Evolutionary conservation across 2,797 vertebrate genomes (phyloP), one percentile per base, ranked within the genome.

Genomic region (Gymnothorax javanicus): DNA sequence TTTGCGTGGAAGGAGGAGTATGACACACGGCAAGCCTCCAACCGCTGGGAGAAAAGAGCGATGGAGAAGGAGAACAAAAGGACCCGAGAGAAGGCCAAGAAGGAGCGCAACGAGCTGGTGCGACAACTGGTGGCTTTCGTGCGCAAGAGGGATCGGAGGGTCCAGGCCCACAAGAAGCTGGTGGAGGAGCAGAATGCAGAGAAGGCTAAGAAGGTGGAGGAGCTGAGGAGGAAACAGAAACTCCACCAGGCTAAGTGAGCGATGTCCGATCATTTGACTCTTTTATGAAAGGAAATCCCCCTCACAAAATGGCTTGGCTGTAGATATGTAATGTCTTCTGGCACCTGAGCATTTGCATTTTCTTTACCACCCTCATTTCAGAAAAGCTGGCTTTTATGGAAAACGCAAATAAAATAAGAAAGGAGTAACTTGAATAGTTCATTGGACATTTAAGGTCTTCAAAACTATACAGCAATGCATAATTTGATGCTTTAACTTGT

Each of bases 11-110:
- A 97, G 88, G 99, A 99, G 91, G 97, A 98, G 43, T 99, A 98
- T 0, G 99, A 99, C 86, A 99, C 97, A 0, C 95, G 98, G 27
- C 98, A 99, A 84, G 98, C 97, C 2, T 97, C 97, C 85, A 99
- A 99, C 94, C 98, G 97, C 91, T 99, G 98, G 98, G 98, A 98
- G 93, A 99, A 99, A 85, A 94, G 98, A 27, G 98, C 98, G 71
- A 99, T 99, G 98, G 98, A 99, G 91, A 99, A 99, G 91, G 99
- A 99, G 87, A 99, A 99, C 95, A 98, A 97, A 92, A 99, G 98
- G 93, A 96, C 94, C 0, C 95, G 98, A 4, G 98, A 99, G 2
- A 98, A 97, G 92, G 97, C 97, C 0, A 95, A 97, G 60, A 98
- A 97, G 90, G 98, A 99, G 92, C 96, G 97, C 89, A 97, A 96